Conservation (phyloP, 1,140 invertebrate genomes). For the Coptotermes formosanus region DNA sequence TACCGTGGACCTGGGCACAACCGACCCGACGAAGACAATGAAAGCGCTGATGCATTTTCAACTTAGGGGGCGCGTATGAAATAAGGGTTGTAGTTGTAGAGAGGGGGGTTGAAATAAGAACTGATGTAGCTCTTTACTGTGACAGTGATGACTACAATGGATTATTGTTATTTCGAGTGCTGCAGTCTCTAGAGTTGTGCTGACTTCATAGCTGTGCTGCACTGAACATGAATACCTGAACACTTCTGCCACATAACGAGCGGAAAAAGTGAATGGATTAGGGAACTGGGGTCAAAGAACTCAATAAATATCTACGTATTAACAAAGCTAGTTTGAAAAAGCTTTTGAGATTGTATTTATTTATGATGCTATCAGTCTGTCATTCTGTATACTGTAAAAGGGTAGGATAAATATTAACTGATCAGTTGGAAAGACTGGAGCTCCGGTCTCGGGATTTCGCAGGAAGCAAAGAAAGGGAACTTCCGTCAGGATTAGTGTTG, state of each 20-base stretch:
- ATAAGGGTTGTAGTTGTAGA: neutral
- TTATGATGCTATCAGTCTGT: no score
- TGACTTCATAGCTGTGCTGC: neutral
- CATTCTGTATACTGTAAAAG: no score
- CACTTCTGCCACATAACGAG: neutral
- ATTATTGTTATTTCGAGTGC: neutral
- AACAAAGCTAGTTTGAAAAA: no score
- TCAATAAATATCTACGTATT: no score
- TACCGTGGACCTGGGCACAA: neutral
- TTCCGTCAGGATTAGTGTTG: no score
- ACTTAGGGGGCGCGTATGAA: neutral
- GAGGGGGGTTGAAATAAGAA: neutral
- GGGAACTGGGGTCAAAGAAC: no score
- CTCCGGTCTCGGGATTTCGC: no score
- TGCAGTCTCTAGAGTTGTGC: neutral
- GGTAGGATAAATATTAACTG: no score
- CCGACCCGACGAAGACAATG: neutral
- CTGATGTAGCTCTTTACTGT: neutral
- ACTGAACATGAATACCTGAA: neutral
- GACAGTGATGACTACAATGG: neutral
- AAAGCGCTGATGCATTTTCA: constrained; percentile 15
- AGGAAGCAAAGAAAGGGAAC: no score
- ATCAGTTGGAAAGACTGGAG: no score
- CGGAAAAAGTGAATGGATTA: neutral
- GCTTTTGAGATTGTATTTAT: no score